Base-by-base conservation (phyloP, 1,140 invertebrate species). In the Zaprionus davidi region DNA sequence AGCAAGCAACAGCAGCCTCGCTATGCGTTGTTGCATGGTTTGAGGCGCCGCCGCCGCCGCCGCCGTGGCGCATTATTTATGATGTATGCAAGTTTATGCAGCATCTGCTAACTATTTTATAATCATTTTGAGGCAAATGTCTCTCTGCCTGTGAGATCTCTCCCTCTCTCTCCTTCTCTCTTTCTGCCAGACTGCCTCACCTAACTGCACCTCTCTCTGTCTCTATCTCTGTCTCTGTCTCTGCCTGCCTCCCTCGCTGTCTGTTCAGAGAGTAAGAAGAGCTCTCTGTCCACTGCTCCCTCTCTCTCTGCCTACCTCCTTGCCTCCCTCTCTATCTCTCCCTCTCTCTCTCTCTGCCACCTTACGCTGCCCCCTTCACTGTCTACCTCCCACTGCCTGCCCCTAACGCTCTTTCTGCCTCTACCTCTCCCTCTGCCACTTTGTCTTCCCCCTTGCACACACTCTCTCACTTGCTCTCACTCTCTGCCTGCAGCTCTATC, bases 21-120 rank as follows among this genome's bases (percentile, higher is more conserved):
- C 31, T 17, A 34, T 38, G 64, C 64, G n/a, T 46, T 9, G 53
- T 44, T 59, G 60, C 65, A 67, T 82, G 81, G 76, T 83, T 83
- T 71, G 80, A 64, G 84, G 84, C 83, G 83, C 84, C 84, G 84
- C 77, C 41, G n/a, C n/a, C 7, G n/a, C 15, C 41, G 41, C 83
- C 81, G 84, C 77, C 79, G 58, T 53, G 49, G 49, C 62, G 79
- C 66, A 90, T 88, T 88, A 90, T 88, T 88, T 88, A 88, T 88
- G 87, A 88, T 88, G 81, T 84, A 88, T 88, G 84, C 84, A 88
- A 90, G 90, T 88, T 88, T 88, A 88, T 88, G 84, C 76, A 73
- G 84, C 81, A 90, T 84, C 84, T 87, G 77, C 83, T 88, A 88
- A 88, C 78, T 88, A 88, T 88, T 88, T 88, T 88, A 88, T 88